Base-by-base conservation (phyloP, 2,888 invertebrate genomes). In the Zaprionus bogoriensis region DNA sequence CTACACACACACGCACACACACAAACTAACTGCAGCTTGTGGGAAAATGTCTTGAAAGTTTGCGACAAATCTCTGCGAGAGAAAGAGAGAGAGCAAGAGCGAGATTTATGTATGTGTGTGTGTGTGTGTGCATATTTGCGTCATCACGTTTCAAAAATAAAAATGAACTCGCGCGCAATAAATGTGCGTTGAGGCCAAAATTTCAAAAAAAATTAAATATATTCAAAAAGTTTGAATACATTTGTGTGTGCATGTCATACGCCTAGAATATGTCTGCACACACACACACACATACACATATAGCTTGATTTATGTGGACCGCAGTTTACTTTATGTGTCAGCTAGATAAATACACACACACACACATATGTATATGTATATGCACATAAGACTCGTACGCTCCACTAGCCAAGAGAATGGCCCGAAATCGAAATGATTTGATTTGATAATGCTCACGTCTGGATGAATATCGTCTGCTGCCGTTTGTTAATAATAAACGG, bases 121-220 rank as follows among this genome's bases (percentile, higher is more conserved):
- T 20, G 7, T 4, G 4, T 19, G 19, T 6, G 2, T n/a, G 4
- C 4, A 30, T 22, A 54, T 67, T 50, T 70, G 67, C 80, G 74
- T 65, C 60, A 69, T 63, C 52, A 46, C 36, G 44, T 62, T 62
- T 63, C 46, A 46, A 53, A 75, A 60, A 65, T 65, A 39, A 52
- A 57, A 30, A 51, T 44, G n/a, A 51, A 36, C 27, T 42, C 23
- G 50, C 2, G 14, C 9, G 46, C 39, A 50, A 64, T 45, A 60
- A 59, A 65, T 59, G 38, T 59, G 50, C 48, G 44, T 53, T 48
- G 28, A 39, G 30, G 46, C 32, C 23, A 17, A 47, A 60, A 47
- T 51, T 42, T 44, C n/a, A 36, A 36, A 36, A 36, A 17, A 17
- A 36, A 17, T 17, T 36, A 36, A 9, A 12, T 10, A 10, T 27